Conservation (phyloP, 2,797 vertebrate species). For the Hirundo rustica region DNA sequence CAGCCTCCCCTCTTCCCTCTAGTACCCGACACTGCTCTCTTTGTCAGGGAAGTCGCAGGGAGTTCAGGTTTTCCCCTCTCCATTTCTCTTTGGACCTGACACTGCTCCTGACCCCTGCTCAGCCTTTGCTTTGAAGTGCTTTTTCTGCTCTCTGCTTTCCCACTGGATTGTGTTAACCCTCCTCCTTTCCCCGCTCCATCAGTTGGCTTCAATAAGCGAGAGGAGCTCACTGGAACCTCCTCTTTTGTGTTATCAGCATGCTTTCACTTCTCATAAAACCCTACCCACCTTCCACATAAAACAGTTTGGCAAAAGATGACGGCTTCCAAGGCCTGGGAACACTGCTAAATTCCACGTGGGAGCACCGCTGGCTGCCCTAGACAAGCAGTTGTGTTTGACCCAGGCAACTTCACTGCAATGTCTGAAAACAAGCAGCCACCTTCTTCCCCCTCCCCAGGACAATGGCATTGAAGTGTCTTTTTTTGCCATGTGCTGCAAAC, state of each 20-base stretch:
- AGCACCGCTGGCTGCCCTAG: neutral
- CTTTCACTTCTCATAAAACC: constrained; percentile 44
- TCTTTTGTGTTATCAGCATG: neutral
- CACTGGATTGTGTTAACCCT: constrained; percentile 19
- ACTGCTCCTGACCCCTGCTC: constrained; percentile 42
- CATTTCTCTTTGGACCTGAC: constrained; percentile 59
- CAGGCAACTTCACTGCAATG: neutral
- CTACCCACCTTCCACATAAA: neutral
- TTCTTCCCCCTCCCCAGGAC: neutral
- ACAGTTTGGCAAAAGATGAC: neutral
- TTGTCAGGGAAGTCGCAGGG: constrained; percentile 65
- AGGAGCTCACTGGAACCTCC: constrained; percentile 32
- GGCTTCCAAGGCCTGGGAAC: neutral
- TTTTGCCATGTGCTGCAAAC: neutral
- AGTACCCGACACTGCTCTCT: constrained; percentile 63
- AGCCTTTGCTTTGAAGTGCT: constrained; percentile 57
- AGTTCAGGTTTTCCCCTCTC: constrained; percentile 46
- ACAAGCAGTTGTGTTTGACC: neutral
- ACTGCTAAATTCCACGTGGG: neutral
- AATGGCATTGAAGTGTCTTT: neutral
- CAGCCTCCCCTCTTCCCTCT: neutral
- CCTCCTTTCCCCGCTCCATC: constrained; percentile 51
- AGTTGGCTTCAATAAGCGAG: constrained; percentile 32
- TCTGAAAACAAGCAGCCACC: neutral
- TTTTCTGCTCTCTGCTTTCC: constrained; percentile 40